These are phyloP conservation scores for Noctuana brunneofusca DNA, from an alignment of 2,888 invertebrate genomes.

Conservation along the genomic window DNA sequence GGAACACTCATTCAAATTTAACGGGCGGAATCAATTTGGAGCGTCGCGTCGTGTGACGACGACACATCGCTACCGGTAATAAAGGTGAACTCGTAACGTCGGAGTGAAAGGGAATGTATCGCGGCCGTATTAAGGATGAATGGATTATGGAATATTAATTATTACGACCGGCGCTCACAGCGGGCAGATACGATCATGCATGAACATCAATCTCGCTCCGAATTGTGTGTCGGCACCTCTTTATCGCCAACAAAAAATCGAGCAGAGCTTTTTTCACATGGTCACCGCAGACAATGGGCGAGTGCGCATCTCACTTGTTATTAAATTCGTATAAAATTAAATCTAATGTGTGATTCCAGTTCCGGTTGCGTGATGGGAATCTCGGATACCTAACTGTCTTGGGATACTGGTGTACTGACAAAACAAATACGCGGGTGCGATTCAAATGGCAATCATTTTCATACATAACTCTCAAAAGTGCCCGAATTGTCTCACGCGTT, in stretches of 20 bases:
- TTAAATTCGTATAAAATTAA: conserved; percentile 83
- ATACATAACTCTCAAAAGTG: conserved; percentile 30
- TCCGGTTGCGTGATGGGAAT: conserved; percentile 79
- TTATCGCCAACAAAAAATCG: conserved; percentile 74
- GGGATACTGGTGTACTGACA: conserved; percentile 40
- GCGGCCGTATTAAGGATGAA: conserved; percentile 59
- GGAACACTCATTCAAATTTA: conserved; percentile 74
- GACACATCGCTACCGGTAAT: conserved; percentile 66
- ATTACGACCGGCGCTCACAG: conserved; percentile 62
- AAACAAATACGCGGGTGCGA: conserved; percentile 40
- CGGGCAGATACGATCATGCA: conserved; percentile 70
- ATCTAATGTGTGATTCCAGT: conserved; percentile 80
- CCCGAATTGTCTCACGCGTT: conserved; percentile 30
- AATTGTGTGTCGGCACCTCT: conserved; percentile 79
- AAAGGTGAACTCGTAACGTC: conserved; percentile 43
- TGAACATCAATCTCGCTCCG: conserved; percentile 75
- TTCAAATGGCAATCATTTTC: conserved; percentile 36
- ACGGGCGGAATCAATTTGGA: conserved; percentile 75
- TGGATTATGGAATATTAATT: conserved; percentile 79
- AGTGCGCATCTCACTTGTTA: conserved; percentile 75
- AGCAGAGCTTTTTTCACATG: conserved; percentile 71
- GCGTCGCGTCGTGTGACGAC: conserved; percentile 64
- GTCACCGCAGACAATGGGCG: conserved; percentile 67
- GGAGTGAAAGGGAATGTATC: conserved; percentile 59
- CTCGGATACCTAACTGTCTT: conserved; percentile 65